A percentile compares a stretch with the other conserved stretches of the same genome.
phyloP scores from a whole-genome alignment of 2,113 vertebrate species.

The Burhinus bistriatus region DNA sequence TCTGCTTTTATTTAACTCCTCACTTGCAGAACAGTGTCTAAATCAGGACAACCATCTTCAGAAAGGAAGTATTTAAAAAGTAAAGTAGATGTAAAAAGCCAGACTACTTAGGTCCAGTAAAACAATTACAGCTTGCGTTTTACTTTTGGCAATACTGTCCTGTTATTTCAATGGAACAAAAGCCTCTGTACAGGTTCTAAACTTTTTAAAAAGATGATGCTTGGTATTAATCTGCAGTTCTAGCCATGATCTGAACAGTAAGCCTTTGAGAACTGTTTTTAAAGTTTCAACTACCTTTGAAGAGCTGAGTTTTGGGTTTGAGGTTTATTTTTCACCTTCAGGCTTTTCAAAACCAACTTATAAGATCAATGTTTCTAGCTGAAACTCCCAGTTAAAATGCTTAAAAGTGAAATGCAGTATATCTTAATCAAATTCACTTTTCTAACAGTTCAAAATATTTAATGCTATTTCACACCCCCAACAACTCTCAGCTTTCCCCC shows the following conservation, averaged over 20 bases:
- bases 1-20: background rate
- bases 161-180: background rate
- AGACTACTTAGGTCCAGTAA: background rate
- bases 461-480: fast-evolving
- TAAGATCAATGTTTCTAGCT: background rate
- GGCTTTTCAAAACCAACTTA: background rate
- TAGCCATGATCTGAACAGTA: background rate
- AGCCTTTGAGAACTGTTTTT: background rate
- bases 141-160: background rate
- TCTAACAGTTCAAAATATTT: background rate
- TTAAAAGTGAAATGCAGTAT: background rate
- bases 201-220: background rate
- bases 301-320: background rate
- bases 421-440: background rate
- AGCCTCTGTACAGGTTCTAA: background rate
- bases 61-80: background rate
- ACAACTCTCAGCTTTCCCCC: background rate
- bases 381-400: background rate
- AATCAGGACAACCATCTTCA: background rate
- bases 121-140: background rate
- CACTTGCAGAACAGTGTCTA: background rate
- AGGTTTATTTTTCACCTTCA: background rate
- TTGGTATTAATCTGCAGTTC: background rate
- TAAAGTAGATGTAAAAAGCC: background rate
- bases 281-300: background rate